Conservation (phyloP, 2,888 invertebrate genomes). For the Lissocephala sabroskyi region DNA sequence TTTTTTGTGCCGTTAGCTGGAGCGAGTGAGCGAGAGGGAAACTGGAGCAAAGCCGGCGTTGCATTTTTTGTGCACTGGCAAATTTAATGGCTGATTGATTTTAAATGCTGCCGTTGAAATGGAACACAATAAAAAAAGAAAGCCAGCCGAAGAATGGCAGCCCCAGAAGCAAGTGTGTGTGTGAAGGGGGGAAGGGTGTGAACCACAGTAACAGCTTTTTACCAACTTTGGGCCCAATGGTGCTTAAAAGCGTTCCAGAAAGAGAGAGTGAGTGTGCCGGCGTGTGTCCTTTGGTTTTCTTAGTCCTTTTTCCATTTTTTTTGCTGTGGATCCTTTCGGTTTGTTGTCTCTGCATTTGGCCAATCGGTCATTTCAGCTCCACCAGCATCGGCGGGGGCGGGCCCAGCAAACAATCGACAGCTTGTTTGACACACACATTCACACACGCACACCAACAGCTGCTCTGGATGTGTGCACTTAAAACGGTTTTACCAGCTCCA, state of each 20-base stretch:
- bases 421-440: slow-evolving; percentile 3
- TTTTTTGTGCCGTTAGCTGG: background rate
- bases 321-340: background rate
- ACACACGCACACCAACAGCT: background rate
- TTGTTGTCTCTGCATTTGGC: slow-evolving; percentile 1
- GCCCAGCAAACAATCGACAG: background rate
- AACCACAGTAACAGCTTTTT: slow-evolving; percentile 3
- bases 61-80: slow-evolving; percentile 6
- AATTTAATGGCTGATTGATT: slow-evolving; percentile 17
- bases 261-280: background rate
- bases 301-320: background rate
- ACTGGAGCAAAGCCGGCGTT: slow-evolving; percentile 4
- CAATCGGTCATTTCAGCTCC: slow-evolving; percentile 2
- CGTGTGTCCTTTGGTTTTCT: background rate
- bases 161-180: too few species aligned
- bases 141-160: too few species aligned
- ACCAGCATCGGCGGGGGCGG: background rate
- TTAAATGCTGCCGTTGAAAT: slow-evolving; percentile 12
- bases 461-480: background rate
- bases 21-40: slow-evolving; percentile 1
- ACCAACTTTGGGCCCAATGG: slow-evolving; percentile 6
- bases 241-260: slow-evolving; percentile 13
- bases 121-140: background rate
- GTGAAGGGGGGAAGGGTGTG: too few species aligned
- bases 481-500: too few species aligned